phyloP scores from a whole-genome alignment of 2,113 vertebrate species.

The Gracilinanus agilis region DNA sequence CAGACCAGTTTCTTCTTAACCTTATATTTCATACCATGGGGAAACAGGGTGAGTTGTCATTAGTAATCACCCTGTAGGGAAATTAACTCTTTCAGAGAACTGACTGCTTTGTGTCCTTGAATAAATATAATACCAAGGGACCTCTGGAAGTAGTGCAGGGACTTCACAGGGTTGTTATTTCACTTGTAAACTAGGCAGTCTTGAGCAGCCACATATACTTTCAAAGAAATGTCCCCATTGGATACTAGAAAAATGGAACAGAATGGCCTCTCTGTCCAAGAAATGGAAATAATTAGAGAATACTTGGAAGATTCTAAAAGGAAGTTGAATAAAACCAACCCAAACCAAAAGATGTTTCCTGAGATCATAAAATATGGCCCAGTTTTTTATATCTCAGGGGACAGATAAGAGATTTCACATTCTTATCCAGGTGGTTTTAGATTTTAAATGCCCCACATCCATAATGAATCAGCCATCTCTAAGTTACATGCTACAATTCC shows the following conservation, averaged over 20 bases:
- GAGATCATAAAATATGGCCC: slow-evolving; percentile 40
- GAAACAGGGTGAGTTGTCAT: slow-evolving; percentile 8
- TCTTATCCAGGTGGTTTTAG: slow-evolving; percentile 51
- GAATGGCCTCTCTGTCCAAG: slow-evolving; percentile 21
- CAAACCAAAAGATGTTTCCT: slow-evolving; percentile 48
- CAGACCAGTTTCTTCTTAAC: neutral
- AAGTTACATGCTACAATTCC: slow-evolving; percentile 49
- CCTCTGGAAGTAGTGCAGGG: slow-evolving; percentile 37
- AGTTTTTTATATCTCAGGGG: slow-evolving; percentile 44
- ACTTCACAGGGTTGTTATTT: slow-evolving; percentile 46
- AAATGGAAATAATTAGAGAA: slow-evolving; percentile 43
- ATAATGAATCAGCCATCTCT: slow-evolving; percentile 42
- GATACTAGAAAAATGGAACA: slow-evolving; percentile 37
- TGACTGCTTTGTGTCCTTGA: slow-evolving; percentile 28
- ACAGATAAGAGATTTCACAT: slow-evolving; percentile 56
- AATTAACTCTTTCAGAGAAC: slow-evolving; percentile 54
- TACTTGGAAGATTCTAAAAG: neutral
- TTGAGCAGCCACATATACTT: slow-evolving; percentile 26
- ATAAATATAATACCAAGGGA: slow-evolving; percentile 29
- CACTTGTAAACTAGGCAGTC: slow-evolving; percentile 29
- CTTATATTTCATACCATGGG: slow-evolving; percentile 15
- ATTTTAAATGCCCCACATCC: slow-evolving; percentile 51
- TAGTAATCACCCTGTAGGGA: slow-evolving; percentile 18
- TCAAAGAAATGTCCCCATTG: slow-evolving; percentile 51
- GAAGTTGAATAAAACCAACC: slow-evolving; percentile 7